These are phyloP conservation scores for Apodemia duryi DNA, from an alignment of 2,888 invertebrate species.

Conservation along the genomic window DNA sequence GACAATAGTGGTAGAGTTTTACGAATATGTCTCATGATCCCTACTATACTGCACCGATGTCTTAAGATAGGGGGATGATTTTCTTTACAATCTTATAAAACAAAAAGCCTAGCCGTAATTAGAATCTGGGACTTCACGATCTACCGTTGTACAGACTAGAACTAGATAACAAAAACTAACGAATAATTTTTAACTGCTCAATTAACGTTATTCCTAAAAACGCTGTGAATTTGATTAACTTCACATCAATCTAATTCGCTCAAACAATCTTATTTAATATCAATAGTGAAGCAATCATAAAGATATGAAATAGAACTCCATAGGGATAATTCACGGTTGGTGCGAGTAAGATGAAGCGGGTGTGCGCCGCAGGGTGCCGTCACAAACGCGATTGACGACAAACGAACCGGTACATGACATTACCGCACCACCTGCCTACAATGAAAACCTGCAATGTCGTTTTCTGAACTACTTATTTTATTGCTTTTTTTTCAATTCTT, in stretches of 20 bases:
- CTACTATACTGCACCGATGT: no score
- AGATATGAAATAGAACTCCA: constrained; percentile 20
- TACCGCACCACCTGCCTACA: constrained; percentile 58
- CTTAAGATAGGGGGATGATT: no score
- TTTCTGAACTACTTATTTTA: neutral
- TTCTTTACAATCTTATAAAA: no score
- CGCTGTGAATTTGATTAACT: neutral
- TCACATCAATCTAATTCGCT: neutral
- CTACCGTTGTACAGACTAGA: no score
- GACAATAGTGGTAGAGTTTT: no score
- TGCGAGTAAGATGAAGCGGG: constrained; percentile 34
- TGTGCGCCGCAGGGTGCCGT: constrained; percentile 50
- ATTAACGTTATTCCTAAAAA: neutral
- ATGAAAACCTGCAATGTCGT: constrained; percentile 23
- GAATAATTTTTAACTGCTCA: neutral
- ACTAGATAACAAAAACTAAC: no score
- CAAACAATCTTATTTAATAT: neutral
- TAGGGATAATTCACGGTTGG: constrained; percentile 9
- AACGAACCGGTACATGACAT: constrained; percentile 64
- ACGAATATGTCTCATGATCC: no score
- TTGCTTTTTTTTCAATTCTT: neutral
- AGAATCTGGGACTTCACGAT: no score
- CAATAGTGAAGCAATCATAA: neutral
- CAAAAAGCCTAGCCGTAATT: no score
- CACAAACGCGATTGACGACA: constrained; percentile 67